A percentile compares a stretch with the other conserved stretches of the same genome.
These are phyloP conservation scores for Microdon myrmicae DNA, from an alignment of 2,888 invertebrate genomes.

Conservation along the genomic window DNA sequence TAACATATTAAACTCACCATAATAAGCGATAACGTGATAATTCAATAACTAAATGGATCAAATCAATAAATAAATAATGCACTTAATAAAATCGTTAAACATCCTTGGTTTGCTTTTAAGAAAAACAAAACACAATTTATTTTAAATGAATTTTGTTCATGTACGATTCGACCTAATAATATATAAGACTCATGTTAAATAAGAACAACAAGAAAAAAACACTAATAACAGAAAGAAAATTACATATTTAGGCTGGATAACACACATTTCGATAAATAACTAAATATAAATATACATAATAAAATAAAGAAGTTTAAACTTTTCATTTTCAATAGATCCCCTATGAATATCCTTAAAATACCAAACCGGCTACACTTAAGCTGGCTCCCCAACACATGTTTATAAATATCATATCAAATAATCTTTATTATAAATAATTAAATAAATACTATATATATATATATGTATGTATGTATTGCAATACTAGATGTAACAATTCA, in stretches of 20 bases:
- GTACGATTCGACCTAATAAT: conserved; percentile 14
- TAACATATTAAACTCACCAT: no score
- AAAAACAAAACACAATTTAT: conserved; percentile 26
- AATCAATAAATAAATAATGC: conserved; percentile 1
- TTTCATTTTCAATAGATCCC: conserved; percentile 55
- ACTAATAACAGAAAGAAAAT: no score
- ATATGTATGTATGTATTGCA: conserved; percentile 17
- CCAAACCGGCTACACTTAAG: conserved; percentile 50
- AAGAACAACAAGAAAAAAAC: conserved; percentile 11
- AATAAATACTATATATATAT: conserved; percentile 6
- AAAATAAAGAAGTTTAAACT: conserved; percentile 21
- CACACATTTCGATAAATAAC: conserved; percentile 23
- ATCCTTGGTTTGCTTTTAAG: conserved; percentile 50
- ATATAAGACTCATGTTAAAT: conserved; percentile 11
- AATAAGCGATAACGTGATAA: conserved; percentile 1
- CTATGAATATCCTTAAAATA: conserved; percentile 45
- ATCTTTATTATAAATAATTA: conserved; percentile 12
- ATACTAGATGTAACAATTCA: conserved; percentile 27
- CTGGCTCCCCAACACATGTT: conserved; percentile 48
- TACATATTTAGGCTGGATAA: conserved; percentile 32
- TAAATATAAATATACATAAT: conserved; percentile 21
- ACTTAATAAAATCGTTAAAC: conserved; percentile 40
- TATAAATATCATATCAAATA: conserved; percentile 17
- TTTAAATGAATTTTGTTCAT: conserved; percentile 51
- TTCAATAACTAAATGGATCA: not conserved